Base-by-base conservation (phyloP, 1,140 invertebrate species). In the Agrilus planipennis region DNA sequence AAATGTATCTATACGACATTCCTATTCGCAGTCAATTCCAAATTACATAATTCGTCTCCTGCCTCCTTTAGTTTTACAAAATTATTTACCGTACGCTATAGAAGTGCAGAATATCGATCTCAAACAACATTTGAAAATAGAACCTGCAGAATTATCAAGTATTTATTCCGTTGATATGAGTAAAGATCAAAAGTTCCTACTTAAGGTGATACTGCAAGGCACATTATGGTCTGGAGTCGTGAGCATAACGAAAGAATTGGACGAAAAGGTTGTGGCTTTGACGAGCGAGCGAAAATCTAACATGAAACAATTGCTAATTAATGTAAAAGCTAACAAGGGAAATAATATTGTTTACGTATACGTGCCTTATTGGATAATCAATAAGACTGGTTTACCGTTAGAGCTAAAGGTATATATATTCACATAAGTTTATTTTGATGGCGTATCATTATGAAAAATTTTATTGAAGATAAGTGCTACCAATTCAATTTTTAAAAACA, bases 331-430 rank as follows among this genome's bases (percentile, higher is more conserved):
- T 9, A 71, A 74, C 15, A 65, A 72, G 38, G 64, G 64, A n/a
- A 68, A 67, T 40, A 72, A 70, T 43, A 69, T 78, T 37, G 56
- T 88, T 22, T 73, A 76, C 42, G 62, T 93, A 25, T 84, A 84
- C 57, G 74, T 83, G 10, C 85, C 87, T 2, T 90, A 89, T 62
- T 93, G 89, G 89, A 79, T 92, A 56, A 75, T 91, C 28, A 93
- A 93, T 62, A 89, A 90, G 61, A 89, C 88, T 4, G 78, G 76
- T 15, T 64, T 87, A 44, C 74, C 79, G 12, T 59, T 92, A 38
- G 78, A 84, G 53, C 70, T 88, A 25, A 80, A 81, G 67, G 84
- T 87, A 65, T 66, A 49, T 54, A 9, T 38, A 12, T 25, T 6
- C n/a, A 36, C 9, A 37, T 36, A 34, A 36, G 2, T 10, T 9